Percentiles rank a stretch among this genome's conserved stretches.
Conservation (phyloP, 2,797 vertebrate genomes). For the Phyllotis vaccarum region DNA sequence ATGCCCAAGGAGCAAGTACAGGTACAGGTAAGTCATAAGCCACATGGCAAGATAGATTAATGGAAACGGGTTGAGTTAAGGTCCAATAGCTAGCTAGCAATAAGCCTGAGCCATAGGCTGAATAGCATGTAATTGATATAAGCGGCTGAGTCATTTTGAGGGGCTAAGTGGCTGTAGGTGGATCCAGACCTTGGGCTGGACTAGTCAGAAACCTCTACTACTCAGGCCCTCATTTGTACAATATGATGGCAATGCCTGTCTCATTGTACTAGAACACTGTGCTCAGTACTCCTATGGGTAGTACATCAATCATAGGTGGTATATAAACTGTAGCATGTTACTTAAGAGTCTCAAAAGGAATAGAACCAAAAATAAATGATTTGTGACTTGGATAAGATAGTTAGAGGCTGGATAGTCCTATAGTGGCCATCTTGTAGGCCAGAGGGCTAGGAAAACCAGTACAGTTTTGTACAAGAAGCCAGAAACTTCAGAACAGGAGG, state of each 20-base stretch:
- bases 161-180: too few species aligned
- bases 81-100: too few species aligned
- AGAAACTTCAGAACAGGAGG: neutral
- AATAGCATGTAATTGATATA: too few species aligned
- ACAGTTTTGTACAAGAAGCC: neutral
- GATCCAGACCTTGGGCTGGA: too few species aligned
- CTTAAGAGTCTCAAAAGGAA: neutral
- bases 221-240: neutral
- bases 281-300: neutral
- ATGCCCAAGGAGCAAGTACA: too few species aligned
- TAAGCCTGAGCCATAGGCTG: too few species aligned
- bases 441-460: neutral
- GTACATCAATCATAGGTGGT: neutral
- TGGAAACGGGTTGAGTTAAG: too few species aligned
- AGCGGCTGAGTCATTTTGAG: too few species aligned
- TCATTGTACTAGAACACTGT: neutral
- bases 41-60: too few species aligned
- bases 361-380: too few species aligned
- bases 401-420: neutral
- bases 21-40: too few species aligned
- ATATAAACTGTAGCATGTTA: neutral
- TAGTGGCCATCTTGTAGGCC: neutral
- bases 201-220: too few species aligned
- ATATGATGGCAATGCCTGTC: neutral
- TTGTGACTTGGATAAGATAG: neutral